These are phyloP conservation scores for Daboia siamensis DNA, from an alignment of 2,113 vertebrate genomes.

Conservation along the genomic window DNA sequence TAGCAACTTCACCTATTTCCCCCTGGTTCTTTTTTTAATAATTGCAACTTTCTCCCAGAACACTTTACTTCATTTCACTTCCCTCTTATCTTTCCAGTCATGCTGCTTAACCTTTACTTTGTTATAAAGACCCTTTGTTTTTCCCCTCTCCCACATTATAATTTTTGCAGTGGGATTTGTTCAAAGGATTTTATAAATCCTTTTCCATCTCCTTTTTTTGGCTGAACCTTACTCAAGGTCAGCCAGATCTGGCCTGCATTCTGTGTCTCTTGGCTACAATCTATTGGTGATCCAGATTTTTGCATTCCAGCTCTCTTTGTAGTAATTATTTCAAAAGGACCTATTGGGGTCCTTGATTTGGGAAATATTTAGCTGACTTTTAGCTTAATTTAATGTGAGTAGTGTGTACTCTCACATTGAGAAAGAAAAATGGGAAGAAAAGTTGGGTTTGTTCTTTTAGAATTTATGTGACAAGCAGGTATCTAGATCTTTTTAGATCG, in stretches of 20 bases:
- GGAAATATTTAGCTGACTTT: not conserved
- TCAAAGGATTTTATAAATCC: not conserved
- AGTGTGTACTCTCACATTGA: not conserved
- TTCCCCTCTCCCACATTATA: not conserved
- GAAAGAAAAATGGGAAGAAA: not conserved
- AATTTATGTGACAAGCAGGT: not conserved
- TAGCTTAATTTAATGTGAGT: not conserved
- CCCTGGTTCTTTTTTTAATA: conserved; percentile 3
- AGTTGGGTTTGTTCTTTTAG: not conserved
- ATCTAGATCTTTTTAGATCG: not conserved
- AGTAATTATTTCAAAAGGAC: not conserved
- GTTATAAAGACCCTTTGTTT: not conserved
- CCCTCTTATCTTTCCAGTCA: conserved; percentile 4
- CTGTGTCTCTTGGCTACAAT: not conserved
- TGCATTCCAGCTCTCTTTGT: not conserved
- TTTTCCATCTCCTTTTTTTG: not conserved
- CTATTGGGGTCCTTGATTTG: not conserved
- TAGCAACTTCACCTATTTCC: conserved; percentile 20
- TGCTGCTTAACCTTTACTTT: conserved; percentile 9
- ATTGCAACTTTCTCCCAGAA: conserved; percentile 24
- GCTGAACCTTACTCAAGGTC: not conserved
- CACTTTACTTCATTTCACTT: conserved; percentile 9
- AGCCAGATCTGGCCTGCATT: not conserved
- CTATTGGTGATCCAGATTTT: not conserved
- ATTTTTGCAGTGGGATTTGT: not conserved